phyloP scores from a whole-genome alignment of 1,140 invertebrate species.

The Drosophila orena region DNA sequence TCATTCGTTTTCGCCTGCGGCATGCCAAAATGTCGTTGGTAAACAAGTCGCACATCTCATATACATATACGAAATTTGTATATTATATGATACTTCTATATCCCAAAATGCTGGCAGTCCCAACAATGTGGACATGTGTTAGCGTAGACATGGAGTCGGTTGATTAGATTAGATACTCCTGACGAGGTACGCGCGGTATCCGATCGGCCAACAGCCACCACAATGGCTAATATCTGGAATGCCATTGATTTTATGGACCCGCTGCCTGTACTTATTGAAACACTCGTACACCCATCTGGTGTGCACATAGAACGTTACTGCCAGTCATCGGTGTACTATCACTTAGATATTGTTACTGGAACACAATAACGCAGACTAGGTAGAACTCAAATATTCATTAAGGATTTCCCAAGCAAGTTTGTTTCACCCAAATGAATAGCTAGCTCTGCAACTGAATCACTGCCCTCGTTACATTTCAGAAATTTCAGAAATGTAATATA shows the following conservation, averaged over 20 bases:
- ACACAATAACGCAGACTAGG: too few species aligned
- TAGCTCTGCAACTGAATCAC: neutral
- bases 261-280: constrained; percentile 8
- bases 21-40: constrained; percentile 34
- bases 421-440: neutral
- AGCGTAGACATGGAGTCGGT: constrained; percentile 24
- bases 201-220: constrained; percentile 3
- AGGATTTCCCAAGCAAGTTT: neutral
- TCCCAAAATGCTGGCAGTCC: constrained; percentile 35
- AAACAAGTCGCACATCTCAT: neutral
- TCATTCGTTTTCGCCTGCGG: constrained; percentile 21
- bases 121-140: constrained; percentile 51
- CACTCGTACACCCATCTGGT: too few species aligned
- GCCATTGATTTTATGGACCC: constrained; percentile 13
- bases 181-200: constrained; percentile 8
- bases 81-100: neutral
- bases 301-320: too few species aligned
- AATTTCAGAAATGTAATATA: constrained; percentile 9
- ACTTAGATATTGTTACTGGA: neutral
- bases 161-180: constrained; percentile 57
- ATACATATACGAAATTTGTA: neutral
- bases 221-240: neutral
- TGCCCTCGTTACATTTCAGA: too few species aligned
- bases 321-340: too few species aligned
- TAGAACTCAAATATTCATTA: neutral